phyloP scores from a whole-genome alignment of 2,113 vertebrate species.

The Eretmochelys imbricata region DNA sequence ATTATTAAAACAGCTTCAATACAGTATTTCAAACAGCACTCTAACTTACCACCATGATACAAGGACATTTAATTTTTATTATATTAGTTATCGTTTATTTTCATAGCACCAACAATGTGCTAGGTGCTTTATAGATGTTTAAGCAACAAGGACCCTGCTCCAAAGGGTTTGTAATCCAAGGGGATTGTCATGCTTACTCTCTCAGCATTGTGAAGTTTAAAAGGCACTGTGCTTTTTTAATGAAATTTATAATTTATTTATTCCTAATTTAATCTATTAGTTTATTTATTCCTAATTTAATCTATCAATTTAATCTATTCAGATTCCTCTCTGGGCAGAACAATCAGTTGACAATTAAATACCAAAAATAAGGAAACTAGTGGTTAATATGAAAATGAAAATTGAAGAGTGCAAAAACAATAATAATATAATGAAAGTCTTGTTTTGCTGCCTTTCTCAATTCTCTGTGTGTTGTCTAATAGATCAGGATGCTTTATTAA shows the following conservation, averaged over 20 bases:
- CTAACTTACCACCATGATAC: neutral
- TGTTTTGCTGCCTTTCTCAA: too few relatives aligned
- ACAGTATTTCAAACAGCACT: neutral
- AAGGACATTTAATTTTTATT: neutral
- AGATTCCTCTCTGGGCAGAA: neutral
- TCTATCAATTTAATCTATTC: neutral
- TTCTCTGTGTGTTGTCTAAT: neutral
- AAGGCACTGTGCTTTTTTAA: neutral
- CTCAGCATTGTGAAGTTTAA: neutral
- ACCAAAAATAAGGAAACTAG: neutral
- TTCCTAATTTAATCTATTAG: neutral
- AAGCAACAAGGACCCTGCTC: neutral
- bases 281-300: neutral
- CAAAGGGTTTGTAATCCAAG: neutral
- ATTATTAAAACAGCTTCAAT: neutral
- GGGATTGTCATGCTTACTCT: neutral
- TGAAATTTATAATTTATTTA: neutral
- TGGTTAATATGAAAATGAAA: neutral
- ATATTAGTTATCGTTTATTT: neutral
- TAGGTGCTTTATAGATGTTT: neutral
- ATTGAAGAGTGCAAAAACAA: neutral
- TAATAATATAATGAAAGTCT: neutral
- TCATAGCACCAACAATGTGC: neutral
- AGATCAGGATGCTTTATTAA: neutral
- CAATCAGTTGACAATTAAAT: neutral